phyloP scores from a whole-genome alignment of 1,140 invertebrate species.

The Melitaea cinxia region DNA sequence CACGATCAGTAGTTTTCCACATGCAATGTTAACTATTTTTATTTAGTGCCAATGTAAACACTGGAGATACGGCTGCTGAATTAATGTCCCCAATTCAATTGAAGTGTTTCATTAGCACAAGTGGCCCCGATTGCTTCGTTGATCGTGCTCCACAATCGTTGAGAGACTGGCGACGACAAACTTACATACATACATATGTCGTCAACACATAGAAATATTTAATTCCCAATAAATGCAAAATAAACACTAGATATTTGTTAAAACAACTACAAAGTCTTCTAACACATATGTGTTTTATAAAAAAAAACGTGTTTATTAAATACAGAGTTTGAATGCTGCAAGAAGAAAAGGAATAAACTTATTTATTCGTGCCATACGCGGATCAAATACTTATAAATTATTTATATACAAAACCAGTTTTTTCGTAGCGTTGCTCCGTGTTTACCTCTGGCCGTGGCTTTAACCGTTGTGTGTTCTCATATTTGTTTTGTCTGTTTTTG shows the following conservation, averaged over 20 bases:
- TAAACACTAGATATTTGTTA: too few relatives aligned
- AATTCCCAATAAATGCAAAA: neutral
- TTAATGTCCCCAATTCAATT: conserved; percentile 81
- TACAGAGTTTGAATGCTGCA: conserved; percentile 10
- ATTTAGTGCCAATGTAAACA: conserved; percentile 28
- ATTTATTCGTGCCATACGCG: conserved; percentile 30
- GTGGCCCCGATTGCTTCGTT: conserved; percentile 80
- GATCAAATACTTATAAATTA: conserved; percentile 36
- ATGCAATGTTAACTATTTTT: conserved; percentile 10
- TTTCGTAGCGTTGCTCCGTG: conserved; percentile 28
- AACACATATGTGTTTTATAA: too few relatives aligned
- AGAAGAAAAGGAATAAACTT: conserved; percentile 29
- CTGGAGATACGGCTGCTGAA: conserved; percentile 62
- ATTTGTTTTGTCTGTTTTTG: conserved; percentile 18
- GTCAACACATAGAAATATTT: neutral
- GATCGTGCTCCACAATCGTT: conserved; percentile 58
- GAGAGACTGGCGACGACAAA: conserved; percentile 42
- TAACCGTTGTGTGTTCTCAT: conserved; percentile 35
- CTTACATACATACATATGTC: conserved; percentile 8
- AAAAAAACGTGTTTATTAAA: too few relatives aligned
- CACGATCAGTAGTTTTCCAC: conserved; percentile 9
- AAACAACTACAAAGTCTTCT: too few relatives aligned
- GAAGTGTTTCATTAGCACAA: conserved; percentile 81
- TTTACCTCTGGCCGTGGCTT: conserved; percentile 35
- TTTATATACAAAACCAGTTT: conserved; percentile 36